A percentile compares a stretch with the other conserved stretches of the same genome.
Evolutionary conservation across 2,113 vertebrate species (phyloP).

Genomic region (Chaenocephalus aceratus): DNA sequence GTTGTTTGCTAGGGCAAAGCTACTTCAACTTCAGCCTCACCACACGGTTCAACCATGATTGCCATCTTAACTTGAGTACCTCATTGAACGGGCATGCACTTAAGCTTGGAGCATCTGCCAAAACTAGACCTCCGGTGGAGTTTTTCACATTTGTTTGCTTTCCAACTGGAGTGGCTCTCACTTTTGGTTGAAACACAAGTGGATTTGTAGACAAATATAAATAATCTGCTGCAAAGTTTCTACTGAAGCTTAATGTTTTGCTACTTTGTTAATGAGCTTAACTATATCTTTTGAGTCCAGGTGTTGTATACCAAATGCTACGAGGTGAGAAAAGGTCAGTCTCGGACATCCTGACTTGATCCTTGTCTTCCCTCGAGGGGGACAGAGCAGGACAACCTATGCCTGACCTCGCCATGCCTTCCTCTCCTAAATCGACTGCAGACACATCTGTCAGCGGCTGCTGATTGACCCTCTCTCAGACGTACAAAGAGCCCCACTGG

Average conservation of each 20-base stretch:
- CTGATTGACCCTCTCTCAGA: constrained; percentile 83
- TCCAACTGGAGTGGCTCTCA: constrained; percentile 70
- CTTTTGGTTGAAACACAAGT: constrained; percentile 61
- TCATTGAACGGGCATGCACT: constrained; percentile 67
- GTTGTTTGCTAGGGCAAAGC: constrained; percentile 38
- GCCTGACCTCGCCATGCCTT: constrained; percentile 74
- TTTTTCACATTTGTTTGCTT: constrained; percentile 70
- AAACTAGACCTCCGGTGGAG: constrained; percentile 68
- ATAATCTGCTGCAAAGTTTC: constrained; percentile 1
- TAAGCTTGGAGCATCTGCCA: constrained; percentile 77
- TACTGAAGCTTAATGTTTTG: background rate
- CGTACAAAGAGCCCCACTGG: constrained; percentile 80
- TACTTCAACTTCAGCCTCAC: constrained; percentile 39
- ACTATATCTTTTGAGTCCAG: constrained; percentile 55
- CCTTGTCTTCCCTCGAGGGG: constrained; percentile 63
- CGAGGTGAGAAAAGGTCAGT: constrained; percentile 75
- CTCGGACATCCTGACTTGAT: constrained; percentile 71
- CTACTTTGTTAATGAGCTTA: constrained; percentile 22
- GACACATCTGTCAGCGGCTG: constrained; percentile 84
- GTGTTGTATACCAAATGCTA: constrained; percentile 41
- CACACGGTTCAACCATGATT: constrained; percentile 58
- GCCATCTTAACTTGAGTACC: constrained; percentile 66
- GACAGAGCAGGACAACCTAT: constrained; percentile 54
- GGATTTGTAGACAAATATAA: constrained; percentile 41
- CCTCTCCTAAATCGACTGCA: constrained; percentile 79